A percentile compares a stretch with the other conserved stretches of the same genome.
These are phyloP conservation scores for Zaprionus obscuricornis DNA, from an alignment of 2,888 invertebrate species.

Conservation along the genomic window DNA sequence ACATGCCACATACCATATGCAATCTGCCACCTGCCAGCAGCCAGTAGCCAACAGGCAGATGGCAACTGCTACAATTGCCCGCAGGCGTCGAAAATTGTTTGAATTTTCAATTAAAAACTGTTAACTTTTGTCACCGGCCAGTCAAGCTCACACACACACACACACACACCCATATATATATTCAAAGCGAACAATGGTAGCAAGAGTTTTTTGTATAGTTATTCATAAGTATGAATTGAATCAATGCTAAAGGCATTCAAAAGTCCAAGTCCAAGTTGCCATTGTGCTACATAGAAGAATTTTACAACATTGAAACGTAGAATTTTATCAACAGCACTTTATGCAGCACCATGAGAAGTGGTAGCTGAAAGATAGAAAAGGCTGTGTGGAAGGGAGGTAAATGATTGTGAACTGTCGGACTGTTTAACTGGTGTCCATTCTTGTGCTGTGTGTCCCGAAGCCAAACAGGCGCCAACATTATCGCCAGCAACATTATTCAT, in stretches of 20 bases:
- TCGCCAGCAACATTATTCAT: constrained; percentile 70
- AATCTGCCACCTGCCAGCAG: too few relatives aligned
- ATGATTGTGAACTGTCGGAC: too few relatives aligned
- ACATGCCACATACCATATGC: too few relatives aligned
- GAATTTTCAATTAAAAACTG: constrained; percentile 67
- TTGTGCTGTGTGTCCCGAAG: constrained; percentile 39
- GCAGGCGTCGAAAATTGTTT: constrained; percentile 37
- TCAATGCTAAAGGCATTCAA: constrained; percentile 58
- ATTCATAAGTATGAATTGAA: constrained; percentile 67
- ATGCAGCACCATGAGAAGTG: constrained; percentile 7
- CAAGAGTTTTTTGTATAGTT: constrained; percentile 58
- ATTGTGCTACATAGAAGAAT: constrained; percentile 47
- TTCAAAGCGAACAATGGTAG: constrained; percentile 2
- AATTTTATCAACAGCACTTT: constrained; percentile 55
- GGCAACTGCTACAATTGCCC: background rate
- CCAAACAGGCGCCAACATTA: constrained; percentile 66
- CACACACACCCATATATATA: too few relatives aligned
- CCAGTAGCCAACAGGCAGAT: background rate
- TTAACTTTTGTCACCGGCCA: constrained; percentile 40
- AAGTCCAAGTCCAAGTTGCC: constrained; percentile 54
- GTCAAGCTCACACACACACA: too few relatives aligned
- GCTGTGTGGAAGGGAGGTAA: background rate
- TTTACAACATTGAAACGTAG: constrained; percentile 44
- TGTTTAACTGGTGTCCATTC: too few relatives aligned
- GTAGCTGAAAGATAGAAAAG: background rate